Percentiles rank a stretch among this genome's conserved stretches.
phyloP scores from a whole-genome alignment of 1,140 invertebrate genomes.

The Oedothorax gibbosus region DNA sequence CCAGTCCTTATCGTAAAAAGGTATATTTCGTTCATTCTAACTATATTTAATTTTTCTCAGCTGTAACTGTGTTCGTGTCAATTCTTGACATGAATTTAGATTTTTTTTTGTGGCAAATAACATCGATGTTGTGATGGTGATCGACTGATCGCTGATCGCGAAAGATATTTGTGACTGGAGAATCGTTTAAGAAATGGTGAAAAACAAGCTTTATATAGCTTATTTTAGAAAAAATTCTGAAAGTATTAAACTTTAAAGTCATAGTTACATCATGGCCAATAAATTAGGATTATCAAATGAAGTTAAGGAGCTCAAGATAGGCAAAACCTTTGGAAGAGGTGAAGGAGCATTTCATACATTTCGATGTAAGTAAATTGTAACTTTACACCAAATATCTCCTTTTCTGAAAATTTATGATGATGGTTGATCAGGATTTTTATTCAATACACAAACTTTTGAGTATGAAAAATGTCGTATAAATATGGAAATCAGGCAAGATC shows the following conservation, averaged over 20 bases:
- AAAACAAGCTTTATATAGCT: no score
- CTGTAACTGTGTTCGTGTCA: not conserved
- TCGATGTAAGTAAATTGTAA: constrained; percentile 79
- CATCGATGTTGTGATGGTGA: not conserved
- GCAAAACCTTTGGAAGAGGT: constrained; percentile 81
- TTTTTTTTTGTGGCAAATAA: constrained; percentile 1
- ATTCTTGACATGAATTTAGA: not conserved
- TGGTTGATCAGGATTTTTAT: no score
- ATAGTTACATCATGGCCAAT: constrained; percentile 73
- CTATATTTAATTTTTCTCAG: not conserved
- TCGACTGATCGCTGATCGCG: not conserved
- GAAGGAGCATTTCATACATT: constrained; percentile 83
- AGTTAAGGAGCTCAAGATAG: constrained; percentile 84
- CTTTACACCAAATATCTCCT: no score
- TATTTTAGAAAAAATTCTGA: no score
- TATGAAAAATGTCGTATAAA: no score
- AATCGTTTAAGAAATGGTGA: no score
- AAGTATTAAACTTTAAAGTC: not conserved
- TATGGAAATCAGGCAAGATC: no score
- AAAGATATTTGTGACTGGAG: no score
- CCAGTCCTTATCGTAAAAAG: no score
- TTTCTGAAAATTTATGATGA: no score
- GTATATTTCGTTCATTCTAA: no score
- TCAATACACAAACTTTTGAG: no score
- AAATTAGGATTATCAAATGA: constrained; percentile 81